Percentiles rank a stretch among this genome's conserved stretches.
Conservation (phyloP, 64 coral and sea anemone genomes). For the Montipora efflorescens region DNA sequence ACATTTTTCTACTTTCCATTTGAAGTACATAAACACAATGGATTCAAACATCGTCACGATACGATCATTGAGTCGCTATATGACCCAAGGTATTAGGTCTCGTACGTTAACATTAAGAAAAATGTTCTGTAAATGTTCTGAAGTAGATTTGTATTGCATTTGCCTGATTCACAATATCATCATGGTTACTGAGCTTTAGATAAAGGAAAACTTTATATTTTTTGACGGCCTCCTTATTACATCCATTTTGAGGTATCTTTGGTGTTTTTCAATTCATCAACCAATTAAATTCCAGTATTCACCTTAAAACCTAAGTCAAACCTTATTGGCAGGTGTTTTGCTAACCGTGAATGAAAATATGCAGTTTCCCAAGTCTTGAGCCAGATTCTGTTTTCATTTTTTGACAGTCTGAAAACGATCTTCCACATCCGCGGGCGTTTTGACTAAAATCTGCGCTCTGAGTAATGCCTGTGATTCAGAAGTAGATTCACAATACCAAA, state of each 20-base stretch:
- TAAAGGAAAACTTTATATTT: neutral
- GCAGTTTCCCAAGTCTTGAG: neutral
- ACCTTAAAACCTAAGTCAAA: conserved; percentile 42
- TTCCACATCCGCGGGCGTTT: conserved; percentile 6
- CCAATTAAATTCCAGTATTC: conserved; percentile 23
- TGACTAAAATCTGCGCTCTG: neutral
- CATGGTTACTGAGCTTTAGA: no score
- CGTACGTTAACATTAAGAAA: no score
- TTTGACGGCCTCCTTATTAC: neutral
- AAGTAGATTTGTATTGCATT: no score
- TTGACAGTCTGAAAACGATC: neutral
- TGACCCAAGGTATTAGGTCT: no score
- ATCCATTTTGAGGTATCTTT: neutral
- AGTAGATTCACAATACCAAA: neutral
- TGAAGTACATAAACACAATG: no score
- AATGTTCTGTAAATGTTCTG: no score
- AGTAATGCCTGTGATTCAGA: neutral
- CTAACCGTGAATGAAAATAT: conserved; percentile 40
- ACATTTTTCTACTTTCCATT: no score
- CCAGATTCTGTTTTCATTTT: neutral
- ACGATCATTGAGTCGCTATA: no score
- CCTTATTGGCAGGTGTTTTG: conserved; percentile 24
- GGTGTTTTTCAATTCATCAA: neutral
- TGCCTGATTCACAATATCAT: no score
- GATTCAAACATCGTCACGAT: no score